Percentiles rank a stretch among this genome's conserved stretches.
Conservation (phyloP, 2,888 invertebrate genomes). For the Drosophila longiperda region DNA sequence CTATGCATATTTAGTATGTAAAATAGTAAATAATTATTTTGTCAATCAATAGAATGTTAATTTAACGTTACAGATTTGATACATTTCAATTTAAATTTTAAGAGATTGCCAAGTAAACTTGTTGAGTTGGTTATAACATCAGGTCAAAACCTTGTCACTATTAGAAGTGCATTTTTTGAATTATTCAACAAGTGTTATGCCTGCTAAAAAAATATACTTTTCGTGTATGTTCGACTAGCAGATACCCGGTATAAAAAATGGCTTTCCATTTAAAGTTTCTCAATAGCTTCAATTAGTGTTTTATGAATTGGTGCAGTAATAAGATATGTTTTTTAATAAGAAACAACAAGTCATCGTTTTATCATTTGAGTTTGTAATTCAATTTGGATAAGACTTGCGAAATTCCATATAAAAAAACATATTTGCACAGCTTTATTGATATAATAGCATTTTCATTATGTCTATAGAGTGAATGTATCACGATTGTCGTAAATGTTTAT, state of each 20-base stretch:
- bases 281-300: background rate
- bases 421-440: conserved; percentile 4
- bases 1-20: background rate
- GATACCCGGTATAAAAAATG: background rate
- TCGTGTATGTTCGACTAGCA: background rate
- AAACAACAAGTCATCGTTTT: background rate
- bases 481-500: conserved; percentile 23
- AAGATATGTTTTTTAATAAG: too few relatives aligned
- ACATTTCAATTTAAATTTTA: background rate
- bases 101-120: background rate
- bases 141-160: conserved; percentile 9
- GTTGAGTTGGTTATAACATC: conserved; percentile 10
- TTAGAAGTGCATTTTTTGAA: conserved; percentile 16
- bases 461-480: conserved; percentile 8
- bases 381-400: background rate
- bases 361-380: background rate
- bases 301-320: background rate
- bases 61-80: background rate
- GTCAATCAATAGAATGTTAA: background rate
- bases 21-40: conserved; percentile 3
- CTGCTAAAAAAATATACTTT: background rate
- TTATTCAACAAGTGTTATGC: conserved; percentile 26
- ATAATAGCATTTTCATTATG: background rate
- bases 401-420: background rate
- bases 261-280: background rate